A percentile compares a stretch with the other conserved stretches of the same genome.
Conservation (phyloP, 2,113 vertebrate species). For the Varanus komodoensis region DNA sequence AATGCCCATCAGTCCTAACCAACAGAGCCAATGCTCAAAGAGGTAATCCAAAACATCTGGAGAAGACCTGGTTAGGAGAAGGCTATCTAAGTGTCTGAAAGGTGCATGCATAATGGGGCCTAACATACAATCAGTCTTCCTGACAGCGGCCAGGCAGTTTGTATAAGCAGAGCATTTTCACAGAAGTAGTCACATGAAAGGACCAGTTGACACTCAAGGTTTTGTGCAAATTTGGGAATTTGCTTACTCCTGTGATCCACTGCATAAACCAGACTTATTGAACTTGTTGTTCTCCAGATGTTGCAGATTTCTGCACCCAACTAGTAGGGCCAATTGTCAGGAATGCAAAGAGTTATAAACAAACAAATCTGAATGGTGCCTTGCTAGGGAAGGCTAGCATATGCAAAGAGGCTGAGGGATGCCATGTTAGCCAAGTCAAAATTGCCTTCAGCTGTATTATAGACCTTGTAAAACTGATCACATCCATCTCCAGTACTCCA, state of each 20-base stretch:
- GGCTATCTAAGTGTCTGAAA: neutral
- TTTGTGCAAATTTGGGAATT: neutral
- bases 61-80: too few species aligned
- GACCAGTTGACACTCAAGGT: neutral
- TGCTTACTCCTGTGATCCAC: neutral
- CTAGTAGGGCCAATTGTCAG: too few species aligned
- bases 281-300: too few species aligned
- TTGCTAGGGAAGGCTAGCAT: neutral
- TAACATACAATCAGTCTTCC: neutral
- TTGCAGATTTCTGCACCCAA: too few species aligned
- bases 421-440: neutral
- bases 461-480: neutral
- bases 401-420: neutral
- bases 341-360: too few species aligned
- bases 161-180: neutral
- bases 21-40: too few species aligned
- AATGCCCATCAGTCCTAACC: too few species aligned
- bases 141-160: neutral
- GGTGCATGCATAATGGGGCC: neutral
- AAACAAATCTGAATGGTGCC: too few species aligned
- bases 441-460: neutral
- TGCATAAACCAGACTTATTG: neutral
- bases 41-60: neutral
- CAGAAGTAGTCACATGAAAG: neutral
- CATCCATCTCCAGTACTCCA: neutral